Evolutionary conservation across 30 jellyfish, hydroid and myxozoan species (phyloP).

Genomic region (Catostylus mosaicus): DNA sequence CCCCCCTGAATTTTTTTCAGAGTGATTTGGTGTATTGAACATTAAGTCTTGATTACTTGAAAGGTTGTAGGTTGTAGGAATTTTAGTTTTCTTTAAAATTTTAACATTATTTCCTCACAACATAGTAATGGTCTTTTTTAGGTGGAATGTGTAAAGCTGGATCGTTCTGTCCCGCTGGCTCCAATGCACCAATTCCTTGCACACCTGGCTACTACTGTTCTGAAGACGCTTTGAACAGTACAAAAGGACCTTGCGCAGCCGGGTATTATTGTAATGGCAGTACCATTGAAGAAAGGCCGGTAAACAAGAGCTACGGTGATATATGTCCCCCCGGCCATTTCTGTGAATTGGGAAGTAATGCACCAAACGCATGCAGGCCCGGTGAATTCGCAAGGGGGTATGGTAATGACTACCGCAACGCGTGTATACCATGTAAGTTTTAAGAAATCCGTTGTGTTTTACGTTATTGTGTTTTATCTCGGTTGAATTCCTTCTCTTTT

Average conservation of each 20-base stretch:
- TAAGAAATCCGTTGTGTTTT: background rate
- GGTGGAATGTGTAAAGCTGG: constrained; percentile 96
- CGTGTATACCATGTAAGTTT: constrained; percentile 92
- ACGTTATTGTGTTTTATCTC: no score
- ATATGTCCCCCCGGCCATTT: constrained; percentile 97
- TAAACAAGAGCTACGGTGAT: constrained; percentile 92
- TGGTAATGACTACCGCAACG: constrained; percentile 88
- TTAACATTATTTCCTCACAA: no score
- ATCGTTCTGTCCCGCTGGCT: constrained; percentile 92
- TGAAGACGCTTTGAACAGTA: constrained; percentile 55
- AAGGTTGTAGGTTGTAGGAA: no score
- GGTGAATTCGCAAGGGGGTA: constrained; percentile 95
- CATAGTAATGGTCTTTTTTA: background rate
- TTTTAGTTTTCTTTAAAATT: no score
- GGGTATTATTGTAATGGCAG: constrained; percentile 95
- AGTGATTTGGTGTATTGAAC: no score
- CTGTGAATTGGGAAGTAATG: constrained; percentile 85
- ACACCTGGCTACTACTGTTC: constrained; percentile 89
- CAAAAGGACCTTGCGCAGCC: constrained; percentile 86
- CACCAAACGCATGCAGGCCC: constrained; percentile 91
- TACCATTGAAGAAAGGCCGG: constrained; percentile 87
- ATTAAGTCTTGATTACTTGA: no score
- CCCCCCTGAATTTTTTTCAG: no score
- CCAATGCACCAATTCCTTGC: constrained; percentile 78
- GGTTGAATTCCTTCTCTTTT: no score